Evolutionary conservation across 1,140 invertebrate species (phyloP).

Genomic region (Panonychus citri): DNA sequence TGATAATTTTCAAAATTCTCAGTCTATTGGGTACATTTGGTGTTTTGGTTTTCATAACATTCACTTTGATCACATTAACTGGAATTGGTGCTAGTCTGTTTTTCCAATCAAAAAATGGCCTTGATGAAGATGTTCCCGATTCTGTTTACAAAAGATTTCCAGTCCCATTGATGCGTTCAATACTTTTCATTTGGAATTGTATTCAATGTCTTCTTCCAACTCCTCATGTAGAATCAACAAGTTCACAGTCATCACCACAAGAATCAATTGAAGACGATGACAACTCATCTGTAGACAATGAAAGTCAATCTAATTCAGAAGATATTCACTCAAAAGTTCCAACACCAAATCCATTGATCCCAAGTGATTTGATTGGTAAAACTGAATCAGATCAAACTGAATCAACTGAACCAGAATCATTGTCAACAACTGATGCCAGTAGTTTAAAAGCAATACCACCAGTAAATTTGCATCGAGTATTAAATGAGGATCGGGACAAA

Average conservation of each 20-base stretch:
- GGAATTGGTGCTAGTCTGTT: not conserved
- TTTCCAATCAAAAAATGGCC: not conserved
- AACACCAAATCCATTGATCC: not conserved
- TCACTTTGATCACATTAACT: not conserved
- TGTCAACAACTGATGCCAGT: no score
- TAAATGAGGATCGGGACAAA: no score
- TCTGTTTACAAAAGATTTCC: not conserved
- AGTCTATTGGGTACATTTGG: not conserved
- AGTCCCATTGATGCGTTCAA: not conserved
- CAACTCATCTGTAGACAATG: slow-evolving; percentile 5
- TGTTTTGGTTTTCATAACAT: not conserved
- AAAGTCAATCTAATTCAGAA: not conserved
- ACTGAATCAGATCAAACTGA: no score
- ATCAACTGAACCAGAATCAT: slow-evolving; percentile 4
- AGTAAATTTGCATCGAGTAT: no score
- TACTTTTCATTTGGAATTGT: not conserved
- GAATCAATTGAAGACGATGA: no score
- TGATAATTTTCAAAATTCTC: not conserved
- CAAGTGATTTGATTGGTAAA: no score
- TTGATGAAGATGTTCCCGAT: not conserved
- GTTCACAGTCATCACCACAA: not conserved
- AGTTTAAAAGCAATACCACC: no score
- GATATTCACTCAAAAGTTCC: no score
- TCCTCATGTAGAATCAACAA: no score
- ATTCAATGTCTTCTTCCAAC: not conserved